These are phyloP conservation scores for Brotula barbata DNA, from an alignment of 2,797 vertebrate genomes.

Conservation along the genomic window DNA sequence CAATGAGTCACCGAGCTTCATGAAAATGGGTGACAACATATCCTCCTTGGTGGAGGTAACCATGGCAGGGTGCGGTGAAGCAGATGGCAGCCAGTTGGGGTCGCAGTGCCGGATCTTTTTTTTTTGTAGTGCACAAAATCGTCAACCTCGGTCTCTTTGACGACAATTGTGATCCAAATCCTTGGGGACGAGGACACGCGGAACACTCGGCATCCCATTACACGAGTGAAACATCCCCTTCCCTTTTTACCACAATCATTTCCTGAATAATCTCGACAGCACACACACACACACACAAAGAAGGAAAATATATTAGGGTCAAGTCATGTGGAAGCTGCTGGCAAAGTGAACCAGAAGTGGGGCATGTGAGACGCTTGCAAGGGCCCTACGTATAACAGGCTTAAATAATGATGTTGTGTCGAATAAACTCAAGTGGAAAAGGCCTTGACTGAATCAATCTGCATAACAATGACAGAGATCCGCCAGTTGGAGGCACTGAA, in stretches of 20 bases:
- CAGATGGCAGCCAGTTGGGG: constrained; percentile 61
- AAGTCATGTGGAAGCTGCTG: constrained; percentile 60
- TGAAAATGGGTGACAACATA: too few relatives aligned
- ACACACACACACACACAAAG: constrained; percentile 60
- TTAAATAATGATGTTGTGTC: constrained; percentile 56
- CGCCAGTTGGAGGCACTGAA: constrained; percentile 48
- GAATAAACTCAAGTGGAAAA: constrained; percentile 51
- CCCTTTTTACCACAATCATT: constrained; percentile 68
- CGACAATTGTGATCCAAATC: constrained; percentile 48
- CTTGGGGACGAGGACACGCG: neutral
- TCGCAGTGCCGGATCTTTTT: too few relatives aligned
- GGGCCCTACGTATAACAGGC: constrained; percentile 25
- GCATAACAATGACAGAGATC: constrained; percentile 67
- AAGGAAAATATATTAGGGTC: constrained; percentile 73
- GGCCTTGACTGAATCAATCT: constrained; percentile 54
- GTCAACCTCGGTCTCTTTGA: constrained; percentile 39
- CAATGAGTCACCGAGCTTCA: too few relatives aligned
- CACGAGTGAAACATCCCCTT: constrained; percentile 50
- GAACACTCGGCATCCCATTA: constrained; percentile 34
- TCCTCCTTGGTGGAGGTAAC: too few relatives aligned
- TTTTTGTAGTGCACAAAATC: constrained; percentile 35
- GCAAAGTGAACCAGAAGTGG: constrained; percentile 58
- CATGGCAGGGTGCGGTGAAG: constrained; percentile 58
- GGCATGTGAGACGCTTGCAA: constrained; percentile 51
- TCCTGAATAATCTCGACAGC: constrained; percentile 72